A percentile compares a stretch with the other conserved stretches of the same genome.
phyloP scores from a whole-genome alignment of 2,113 vertebrate genomes.

The Cettia cetti region DNA sequence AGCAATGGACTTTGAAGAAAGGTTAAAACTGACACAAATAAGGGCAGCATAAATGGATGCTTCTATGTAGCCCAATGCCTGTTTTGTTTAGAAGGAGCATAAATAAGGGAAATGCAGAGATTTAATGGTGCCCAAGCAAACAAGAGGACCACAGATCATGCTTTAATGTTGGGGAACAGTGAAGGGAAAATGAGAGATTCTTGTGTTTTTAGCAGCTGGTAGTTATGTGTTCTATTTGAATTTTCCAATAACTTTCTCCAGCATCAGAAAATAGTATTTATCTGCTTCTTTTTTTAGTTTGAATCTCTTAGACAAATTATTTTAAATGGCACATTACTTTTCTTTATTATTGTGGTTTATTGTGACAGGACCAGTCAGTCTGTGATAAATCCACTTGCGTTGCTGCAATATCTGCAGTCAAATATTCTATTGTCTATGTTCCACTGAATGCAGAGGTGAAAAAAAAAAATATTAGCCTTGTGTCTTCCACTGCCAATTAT shows the following conservation, averaged over 20 bases:
- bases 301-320: background rate
- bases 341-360: background rate
- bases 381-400: background rate
- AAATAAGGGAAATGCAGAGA: background rate
- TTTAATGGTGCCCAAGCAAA: background rate
- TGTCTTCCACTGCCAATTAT: background rate
- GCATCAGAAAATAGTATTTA: background rate
- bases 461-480: background rate
- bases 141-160: background rate
- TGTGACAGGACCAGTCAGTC: background rate
- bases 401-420: background rate
- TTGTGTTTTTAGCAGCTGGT: background rate
- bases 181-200: background rate
- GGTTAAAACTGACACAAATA: background rate
- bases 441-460: background rate
- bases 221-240: background rate
- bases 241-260: background rate
- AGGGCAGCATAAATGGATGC: background rate
- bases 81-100: background rate
- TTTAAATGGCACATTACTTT: background rate
- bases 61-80: background rate
- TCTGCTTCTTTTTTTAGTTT: background rate
- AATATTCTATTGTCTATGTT: background rate
- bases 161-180: background rate
- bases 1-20: background rate